A percentile compares a stretch with the other conserved stretches of the same genome.
Evolutionary conservation across 1,140 invertebrate genomes (phyloP).

Genomic region (Papilio helenus): DNA sequence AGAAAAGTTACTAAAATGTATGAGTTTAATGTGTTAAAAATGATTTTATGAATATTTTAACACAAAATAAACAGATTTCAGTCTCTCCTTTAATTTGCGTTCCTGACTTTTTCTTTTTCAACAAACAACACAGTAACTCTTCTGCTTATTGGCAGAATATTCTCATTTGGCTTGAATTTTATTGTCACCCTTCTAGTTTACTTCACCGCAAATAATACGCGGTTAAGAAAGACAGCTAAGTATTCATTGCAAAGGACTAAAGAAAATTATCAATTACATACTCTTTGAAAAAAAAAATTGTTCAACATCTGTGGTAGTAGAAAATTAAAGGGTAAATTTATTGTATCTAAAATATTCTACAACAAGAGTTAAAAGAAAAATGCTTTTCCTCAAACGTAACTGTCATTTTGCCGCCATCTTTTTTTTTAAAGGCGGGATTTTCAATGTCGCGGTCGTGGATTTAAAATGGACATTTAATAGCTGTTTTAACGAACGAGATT

Average conservation of each 20-base stretch:
- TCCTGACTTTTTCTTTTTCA: not conserved
- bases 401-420: conserved; percentile 22
- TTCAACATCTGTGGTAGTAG: too few species aligned
- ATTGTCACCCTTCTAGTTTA: not conserved
- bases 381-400: not conserved
- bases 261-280: not conserved
- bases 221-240: not conserved
- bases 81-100: too few species aligned
- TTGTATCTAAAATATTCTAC: too few species aligned
- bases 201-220: not conserved
- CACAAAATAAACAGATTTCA: not conserved
- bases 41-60: not conserved
- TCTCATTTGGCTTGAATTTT: not conserved
- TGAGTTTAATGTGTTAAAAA: not conserved
- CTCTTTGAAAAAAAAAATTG: too few species aligned
- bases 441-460: conserved; percentile 23
- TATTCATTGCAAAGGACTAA: not conserved
- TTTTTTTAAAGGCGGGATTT: conserved; percentile 8
- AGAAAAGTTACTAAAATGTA: not conserved
- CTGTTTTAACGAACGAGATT: conserved; percentile 17
- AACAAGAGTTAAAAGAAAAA: not conserved
- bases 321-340: too few species aligned
- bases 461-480: conserved; percentile 22
- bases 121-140: not conserved
- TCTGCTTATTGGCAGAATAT: not conserved